Evolutionary conservation across 2,797 vertebrate species (phyloP), one percentile per base, ranked within the genome.

Genomic region (Simalia tracyae): DNA sequence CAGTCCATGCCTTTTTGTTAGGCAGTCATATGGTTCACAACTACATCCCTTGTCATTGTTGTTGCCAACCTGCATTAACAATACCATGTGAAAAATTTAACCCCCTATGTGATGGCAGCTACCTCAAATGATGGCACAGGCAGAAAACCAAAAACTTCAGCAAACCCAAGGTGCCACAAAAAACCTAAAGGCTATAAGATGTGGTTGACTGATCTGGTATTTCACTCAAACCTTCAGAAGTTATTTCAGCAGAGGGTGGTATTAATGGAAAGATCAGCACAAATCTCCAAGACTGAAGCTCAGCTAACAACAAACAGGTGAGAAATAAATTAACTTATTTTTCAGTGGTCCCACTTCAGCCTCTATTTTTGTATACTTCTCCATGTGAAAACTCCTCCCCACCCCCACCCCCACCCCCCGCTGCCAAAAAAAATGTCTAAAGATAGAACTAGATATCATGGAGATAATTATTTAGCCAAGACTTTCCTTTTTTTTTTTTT

Each of bases 391-490:
- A 0, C 1, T 1, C n/a, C 31, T 72, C 12, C 4, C 28, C 60
- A 2, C 2, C 1, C 2, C 28, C 60, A 2, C 2, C 1, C 2
- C 60, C 61, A 12, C 60, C 24, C 1, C 24, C 11, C 2, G 24
- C 10, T 87, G 11, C 36, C 24, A 12, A 24, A 61, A 61, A 14
- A 85, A 50, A 31, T 7, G 19, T 61, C 9, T 87, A 24, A 59
- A 36, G 8, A 22, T 60, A 59, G 86, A 61, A 2, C n/a, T 22
- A 87, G 31, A 61, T 36, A 87, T 87, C 57, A 9, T 81, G 22
- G 42, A 10, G 1, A 46, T 81, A 4, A 9, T 81, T 81, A 81
- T 81, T 24, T 46, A 81, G 22, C 22, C 3, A 81, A 24, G 76
- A 46, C 9, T 46, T 81, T 81, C 76, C 42, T 81, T 81, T 81